Conservation (phyloP, 2,888 invertebrate genomes). For the Stenchaetothrips biformis region DNA sequence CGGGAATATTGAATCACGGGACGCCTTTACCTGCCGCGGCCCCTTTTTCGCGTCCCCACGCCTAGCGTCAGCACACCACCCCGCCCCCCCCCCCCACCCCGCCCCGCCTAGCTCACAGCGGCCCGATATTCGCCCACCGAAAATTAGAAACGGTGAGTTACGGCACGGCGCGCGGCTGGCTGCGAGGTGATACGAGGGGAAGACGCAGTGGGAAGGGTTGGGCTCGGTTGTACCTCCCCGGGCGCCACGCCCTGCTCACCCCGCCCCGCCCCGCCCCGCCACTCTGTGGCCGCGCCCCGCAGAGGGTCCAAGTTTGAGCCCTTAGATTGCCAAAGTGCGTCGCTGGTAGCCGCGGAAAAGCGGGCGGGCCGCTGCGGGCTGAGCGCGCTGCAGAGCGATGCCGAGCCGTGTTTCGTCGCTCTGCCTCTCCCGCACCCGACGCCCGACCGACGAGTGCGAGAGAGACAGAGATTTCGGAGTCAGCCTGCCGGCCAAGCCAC, state of each 20-base stretch:
- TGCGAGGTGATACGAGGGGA: not conserved
- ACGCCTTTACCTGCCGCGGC: slow-evolving; percentile 41
- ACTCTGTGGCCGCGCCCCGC: not conserved
- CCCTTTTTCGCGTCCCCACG: slow-evolving; percentile 36
- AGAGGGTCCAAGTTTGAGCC: too few relatives aligned
- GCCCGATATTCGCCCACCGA: not conserved
- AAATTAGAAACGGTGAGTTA: not conserved
- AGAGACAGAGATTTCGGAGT: too few relatives aligned
- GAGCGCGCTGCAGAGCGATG: not conserved
- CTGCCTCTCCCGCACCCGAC: too few relatives aligned
- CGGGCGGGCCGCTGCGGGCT: not conserved
- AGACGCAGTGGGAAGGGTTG: too few relatives aligned
- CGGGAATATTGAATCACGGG: slow-evolving; percentile 49
- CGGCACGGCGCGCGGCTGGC: not conserved
- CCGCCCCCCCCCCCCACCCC: not conserved
- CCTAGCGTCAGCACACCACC: slow-evolving; percentile 38
- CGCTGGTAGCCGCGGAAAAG: not conserved
- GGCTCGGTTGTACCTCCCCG: too few relatives aligned
- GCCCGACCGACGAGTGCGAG: too few relatives aligned
- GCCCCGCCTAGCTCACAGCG: not conserved
- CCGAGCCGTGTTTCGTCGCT: not conserved
- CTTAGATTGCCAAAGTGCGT: not conserved
- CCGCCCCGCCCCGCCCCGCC: not conserved
- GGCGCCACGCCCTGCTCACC: not conserved
- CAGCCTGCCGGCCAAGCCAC: too few relatives aligned